Percentiles rank a stretch among this genome's conserved stretches.
phyloP scores from a whole-genome alignment of 2,113 vertebrate species.

The Lagopus muta region DNA sequence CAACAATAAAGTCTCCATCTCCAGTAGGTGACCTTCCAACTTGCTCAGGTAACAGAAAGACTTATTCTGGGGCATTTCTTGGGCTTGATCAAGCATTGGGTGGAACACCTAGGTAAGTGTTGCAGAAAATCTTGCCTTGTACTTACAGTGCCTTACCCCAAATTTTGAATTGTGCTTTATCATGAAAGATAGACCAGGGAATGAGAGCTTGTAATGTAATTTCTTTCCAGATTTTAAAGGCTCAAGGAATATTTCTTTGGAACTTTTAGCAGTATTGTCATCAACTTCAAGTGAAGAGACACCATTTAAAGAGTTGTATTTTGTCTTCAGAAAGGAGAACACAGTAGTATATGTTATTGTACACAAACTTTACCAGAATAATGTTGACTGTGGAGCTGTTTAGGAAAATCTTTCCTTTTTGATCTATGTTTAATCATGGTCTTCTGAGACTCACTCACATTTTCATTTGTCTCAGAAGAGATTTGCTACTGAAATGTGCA shows the following conservation, averaged over 20 bases:
- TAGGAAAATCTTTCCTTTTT: neutral
- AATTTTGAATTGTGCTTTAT: neutral
- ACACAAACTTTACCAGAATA: neutral
- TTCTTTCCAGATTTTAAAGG: neutral
- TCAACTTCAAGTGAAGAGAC: neutral
- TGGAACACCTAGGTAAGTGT: neutral
- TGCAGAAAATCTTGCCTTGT: neutral
- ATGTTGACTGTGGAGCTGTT: neutral
- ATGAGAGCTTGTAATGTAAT: neutral
- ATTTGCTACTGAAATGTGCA: neutral
- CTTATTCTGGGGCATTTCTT: neutral
- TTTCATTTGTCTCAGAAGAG: neutral
- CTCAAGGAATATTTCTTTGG: neutral
- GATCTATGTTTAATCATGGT: neutral
- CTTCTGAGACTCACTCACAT: neutral
- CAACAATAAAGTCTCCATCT: neutral
- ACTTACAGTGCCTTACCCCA: neutral
- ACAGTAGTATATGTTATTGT: neutral
- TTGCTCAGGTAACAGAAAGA: neutral
- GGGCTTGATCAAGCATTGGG: neutral
- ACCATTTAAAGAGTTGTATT: neutral
- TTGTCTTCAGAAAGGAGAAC: neutral
- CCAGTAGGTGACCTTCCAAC: neutral
- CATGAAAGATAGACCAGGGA: neutral
- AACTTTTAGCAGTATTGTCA: neutral